Percentiles rank a stretch among this genome's conserved stretches.
These are phyloP conservation scores for Thamnaconus septentrionalis DNA, from an alignment of 2,113 vertebrate genomes.

Conservation along the genomic window DNA sequence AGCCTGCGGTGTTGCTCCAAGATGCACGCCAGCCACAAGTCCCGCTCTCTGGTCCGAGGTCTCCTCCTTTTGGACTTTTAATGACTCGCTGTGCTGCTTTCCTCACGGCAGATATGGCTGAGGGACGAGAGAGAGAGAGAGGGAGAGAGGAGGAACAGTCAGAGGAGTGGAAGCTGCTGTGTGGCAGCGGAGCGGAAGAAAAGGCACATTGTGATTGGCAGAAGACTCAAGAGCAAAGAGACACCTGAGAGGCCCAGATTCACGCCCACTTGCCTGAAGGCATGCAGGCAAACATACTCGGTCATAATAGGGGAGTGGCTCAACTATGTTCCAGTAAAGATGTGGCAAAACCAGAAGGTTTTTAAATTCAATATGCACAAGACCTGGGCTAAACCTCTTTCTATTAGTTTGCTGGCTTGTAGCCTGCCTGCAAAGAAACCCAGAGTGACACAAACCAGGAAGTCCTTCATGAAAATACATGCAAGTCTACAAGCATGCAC, in stretches of 20 bases:
- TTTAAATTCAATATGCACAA: neutral
- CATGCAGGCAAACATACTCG: slow-evolving; percentile 37
- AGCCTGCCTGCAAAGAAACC: slow-evolving; percentile 8
- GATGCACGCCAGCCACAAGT: slow-evolving; percentile 29
- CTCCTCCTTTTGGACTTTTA: slow-evolving; percentile 2
- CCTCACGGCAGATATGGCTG: slow-evolving; percentile 2
- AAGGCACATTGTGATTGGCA: slow-evolving; percentile 54
- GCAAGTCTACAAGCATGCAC: no score
- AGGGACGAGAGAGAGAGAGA: neutral
- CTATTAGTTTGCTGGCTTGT: neutral
- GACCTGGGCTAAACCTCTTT: neutral
- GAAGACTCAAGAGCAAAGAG: slow-evolving; percentile 35
- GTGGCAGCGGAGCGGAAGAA: slow-evolving; percentile 25
- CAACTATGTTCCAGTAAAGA: slow-evolving; percentile 47
- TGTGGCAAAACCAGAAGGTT: slow-evolving; percentile 51
- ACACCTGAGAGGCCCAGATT: slow-evolving; percentile 58
- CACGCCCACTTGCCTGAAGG: slow-evolving; percentile 49
- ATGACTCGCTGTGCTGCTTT: neutral
- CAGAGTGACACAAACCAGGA: neutral
- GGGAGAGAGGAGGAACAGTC: no score
- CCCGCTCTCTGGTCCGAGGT: slow-evolving; percentile 7
- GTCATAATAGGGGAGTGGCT: slow-evolving; percentile 47
- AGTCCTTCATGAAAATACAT: neutral
- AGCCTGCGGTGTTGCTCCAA: slow-evolving; percentile 24
- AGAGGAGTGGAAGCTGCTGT: slow-evolving; percentile 19